A percentile compares a stretch with the other conserved stretches of the same genome.
Conservation (phyloP, 2,888 invertebrate species). For the Drosophila rubida region DNA sequence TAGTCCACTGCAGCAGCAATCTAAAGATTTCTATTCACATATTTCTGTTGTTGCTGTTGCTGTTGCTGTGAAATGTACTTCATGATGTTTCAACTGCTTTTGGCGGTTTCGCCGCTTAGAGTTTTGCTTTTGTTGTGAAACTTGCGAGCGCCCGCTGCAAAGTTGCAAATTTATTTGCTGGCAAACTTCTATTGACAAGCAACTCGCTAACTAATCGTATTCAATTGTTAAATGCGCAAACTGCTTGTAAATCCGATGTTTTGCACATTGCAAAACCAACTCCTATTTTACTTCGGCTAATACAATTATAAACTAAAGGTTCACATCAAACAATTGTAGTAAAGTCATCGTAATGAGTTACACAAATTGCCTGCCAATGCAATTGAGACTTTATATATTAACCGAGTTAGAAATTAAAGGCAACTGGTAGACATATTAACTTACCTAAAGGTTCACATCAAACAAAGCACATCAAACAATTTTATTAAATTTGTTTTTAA, state of each 20-base stretch:
- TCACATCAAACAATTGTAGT: too few species aligned
- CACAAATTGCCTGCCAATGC: too few species aligned
- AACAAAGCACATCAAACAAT: not conserved
- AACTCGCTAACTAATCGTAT: not conserved
- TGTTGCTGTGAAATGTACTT: conserved; percentile 23
- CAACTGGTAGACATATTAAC: too few species aligned
- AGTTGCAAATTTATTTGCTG: conserved; percentile 11
- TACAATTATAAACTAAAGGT: too few species aligned
- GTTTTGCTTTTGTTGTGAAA: conserved; percentile 49
- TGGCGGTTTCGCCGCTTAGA: conserved; percentile 44
- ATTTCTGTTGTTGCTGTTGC: conserved; percentile 20
- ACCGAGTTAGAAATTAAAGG: conserved; percentile 19
- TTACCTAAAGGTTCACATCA: not conserved
- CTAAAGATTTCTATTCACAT: conserved; percentile 18
- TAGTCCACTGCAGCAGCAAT: conserved; percentile 52
- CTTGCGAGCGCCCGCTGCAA: conserved; percentile 20
- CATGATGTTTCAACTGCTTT: conserved; percentile 43
- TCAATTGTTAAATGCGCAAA: conserved; percentile 4
- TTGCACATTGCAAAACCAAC: too few species aligned
- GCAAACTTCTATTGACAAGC: conserved; percentile 17
- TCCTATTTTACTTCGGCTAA: too few species aligned
- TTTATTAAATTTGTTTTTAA: not conserved
- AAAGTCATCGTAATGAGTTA: too few species aligned
- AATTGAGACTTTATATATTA: not conserved
- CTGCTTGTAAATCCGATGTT: not conserved